Percentiles rank a stretch among this genome's conserved stretches.
Conservation (phyloP, 2,888 invertebrate genomes). For the Phyllotreta striolata region DNA sequence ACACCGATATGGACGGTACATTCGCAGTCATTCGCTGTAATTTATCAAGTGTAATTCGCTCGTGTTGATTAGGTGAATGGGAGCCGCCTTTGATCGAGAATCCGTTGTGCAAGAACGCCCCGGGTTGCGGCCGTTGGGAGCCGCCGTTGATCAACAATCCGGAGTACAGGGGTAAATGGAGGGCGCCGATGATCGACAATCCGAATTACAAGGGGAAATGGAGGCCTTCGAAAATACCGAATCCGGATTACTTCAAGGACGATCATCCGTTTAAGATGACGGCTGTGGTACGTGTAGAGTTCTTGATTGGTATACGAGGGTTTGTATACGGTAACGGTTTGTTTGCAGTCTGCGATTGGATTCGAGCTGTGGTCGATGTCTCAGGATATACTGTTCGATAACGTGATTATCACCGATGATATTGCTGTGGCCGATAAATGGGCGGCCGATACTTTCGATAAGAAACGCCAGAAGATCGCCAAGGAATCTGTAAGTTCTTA, state of each 20-base stretch:
- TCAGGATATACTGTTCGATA: conserved; percentile 92
- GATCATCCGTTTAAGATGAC: conserved; percentile 89
- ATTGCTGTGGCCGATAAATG: conserved; percentile 77
- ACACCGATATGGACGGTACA: conserved; percentile 87
- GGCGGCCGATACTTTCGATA: conserved; percentile 83
- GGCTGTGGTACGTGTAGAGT: conserved; percentile 77
- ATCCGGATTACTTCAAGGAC: conserved; percentile 94
- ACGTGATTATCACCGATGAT: conserved; percentile 90
- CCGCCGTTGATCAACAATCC: conserved; percentile 88
- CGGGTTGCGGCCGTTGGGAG: conserved; percentile 92
- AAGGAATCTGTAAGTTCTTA: conserved; percentile 76
- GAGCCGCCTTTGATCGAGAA: conserved; percentile 94
- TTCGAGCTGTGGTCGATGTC: conserved; percentile 99
- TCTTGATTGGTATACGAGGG: too few relatives aligned
- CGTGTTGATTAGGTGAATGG: conserved; percentile 80
- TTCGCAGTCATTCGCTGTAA: neutral
- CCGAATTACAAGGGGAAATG: conserved; percentile 97
- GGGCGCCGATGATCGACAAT: conserved; percentile 87
- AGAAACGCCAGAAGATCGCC: conserved; percentile 83
- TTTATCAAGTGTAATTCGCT: neutral
- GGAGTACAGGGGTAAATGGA: conserved; percentile 92
- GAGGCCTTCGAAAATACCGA: conserved; percentile 84
- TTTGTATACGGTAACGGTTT: conserved; percentile 12
- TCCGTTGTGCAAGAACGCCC: conserved; percentile 75
- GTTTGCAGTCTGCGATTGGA: conserved; percentile 84